Evolutionary conservation across 35 echinoderm and acorn worm genomes (phyloP), one percentile per base, ranked within the genome.

Genomic region (Ophiothrix spiculata): DNA sequence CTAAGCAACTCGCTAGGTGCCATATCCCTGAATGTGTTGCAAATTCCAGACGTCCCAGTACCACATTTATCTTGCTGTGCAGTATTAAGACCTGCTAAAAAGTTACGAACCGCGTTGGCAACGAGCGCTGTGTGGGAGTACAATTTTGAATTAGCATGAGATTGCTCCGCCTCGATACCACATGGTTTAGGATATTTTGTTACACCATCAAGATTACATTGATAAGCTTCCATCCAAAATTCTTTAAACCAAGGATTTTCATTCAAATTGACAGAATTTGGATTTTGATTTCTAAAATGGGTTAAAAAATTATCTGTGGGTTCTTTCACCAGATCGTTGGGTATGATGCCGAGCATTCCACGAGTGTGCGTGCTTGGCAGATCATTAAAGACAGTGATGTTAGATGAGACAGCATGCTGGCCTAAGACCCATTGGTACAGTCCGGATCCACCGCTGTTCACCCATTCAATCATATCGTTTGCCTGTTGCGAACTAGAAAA

Each of bases 191-290:
- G 60, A n/a, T 69, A 69, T 28, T 69, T 69, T n/a, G 60, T 69
- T 12, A 1, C 8, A 2, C 60, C 60, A 2, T 10, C 10, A 15
- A 69, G 23, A 69, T 69, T 69, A n/a, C 60, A 69, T 69, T 69
- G 60, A 25, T 69, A 69, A n/a, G 60, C 60, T n/a, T 69, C 60
- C 60, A 25, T 15, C 60, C 60, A 69, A n/a, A 15, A 69, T 28
- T 69, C 60, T 15, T 69, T n/a, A n/a, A 69, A 69, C 60, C 60
- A 69, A 15, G 60, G 60, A 69, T 69, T 69, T n/a, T 69, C 60
- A 15, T 2, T 2, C 8, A 28, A 25, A 69, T n/a, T 69, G 10
- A 69, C 60, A 25, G 60, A 15, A 25, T 1, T 69, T 69, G 60
- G 60, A 2, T 1, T 69, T 28, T 69, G 60, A 10, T 4, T 69